A percentile compares a stretch with the other conserved stretches of the same genome.
phyloP scores from a whole-genome alignment of 1,140 invertebrate species.

The Drosophila rufa region DNA sequence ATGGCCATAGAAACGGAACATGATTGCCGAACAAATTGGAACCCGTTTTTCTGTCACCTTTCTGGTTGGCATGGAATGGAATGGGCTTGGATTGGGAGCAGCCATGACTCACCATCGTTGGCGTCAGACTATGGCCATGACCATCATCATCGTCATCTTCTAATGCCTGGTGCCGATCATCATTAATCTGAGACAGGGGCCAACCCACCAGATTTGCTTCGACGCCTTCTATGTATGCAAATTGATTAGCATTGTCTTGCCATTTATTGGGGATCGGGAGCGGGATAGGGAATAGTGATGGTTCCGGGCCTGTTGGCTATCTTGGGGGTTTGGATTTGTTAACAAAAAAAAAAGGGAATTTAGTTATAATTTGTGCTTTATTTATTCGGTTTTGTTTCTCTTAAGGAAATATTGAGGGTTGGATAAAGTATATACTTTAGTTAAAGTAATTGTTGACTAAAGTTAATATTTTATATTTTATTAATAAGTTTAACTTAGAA shows the following conservation, averaged over 20 bases:
- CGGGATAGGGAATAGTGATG: neutral
- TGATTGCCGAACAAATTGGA: slow-evolving; percentile 39
- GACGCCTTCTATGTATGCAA: slow-evolving; percentile 36
- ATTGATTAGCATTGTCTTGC: slow-evolving; percentile 61
- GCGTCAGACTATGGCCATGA: slow-evolving; percentile 10
- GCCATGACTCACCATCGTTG: slow-evolving; percentile 3
- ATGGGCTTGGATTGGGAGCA: slow-evolving; percentile 28
- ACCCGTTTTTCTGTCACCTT: slow-evolving; percentile 15
- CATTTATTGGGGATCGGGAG: neutral
- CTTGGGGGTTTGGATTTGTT: neutral
- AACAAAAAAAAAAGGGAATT: neutral
- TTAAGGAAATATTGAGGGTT: too few relatives aligned
- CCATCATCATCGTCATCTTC: neutral
- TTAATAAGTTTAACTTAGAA: too few relatives aligned
- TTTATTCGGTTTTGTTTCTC: neutral
- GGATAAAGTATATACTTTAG: too few relatives aligned
- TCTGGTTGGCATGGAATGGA: neutral
- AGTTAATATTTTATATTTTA: too few relatives aligned
- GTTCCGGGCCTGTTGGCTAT: neutral
- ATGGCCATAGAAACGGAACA: slow-evolving; percentile 38
- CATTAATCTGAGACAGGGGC: slow-evolving; percentile 11
- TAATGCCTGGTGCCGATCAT: slow-evolving; percentile 12
- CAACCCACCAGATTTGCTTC: slow-evolving; percentile 34
- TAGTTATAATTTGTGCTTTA: neutral
- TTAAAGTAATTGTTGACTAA: too few relatives aligned